A percentile compares a stretch with the other conserved stretches of the same genome.
These are phyloP conservation scores for Mechanitis mazaeus DNA, from an alignment of 2,888 invertebrate species.

Conservation along the genomic window DNA sequence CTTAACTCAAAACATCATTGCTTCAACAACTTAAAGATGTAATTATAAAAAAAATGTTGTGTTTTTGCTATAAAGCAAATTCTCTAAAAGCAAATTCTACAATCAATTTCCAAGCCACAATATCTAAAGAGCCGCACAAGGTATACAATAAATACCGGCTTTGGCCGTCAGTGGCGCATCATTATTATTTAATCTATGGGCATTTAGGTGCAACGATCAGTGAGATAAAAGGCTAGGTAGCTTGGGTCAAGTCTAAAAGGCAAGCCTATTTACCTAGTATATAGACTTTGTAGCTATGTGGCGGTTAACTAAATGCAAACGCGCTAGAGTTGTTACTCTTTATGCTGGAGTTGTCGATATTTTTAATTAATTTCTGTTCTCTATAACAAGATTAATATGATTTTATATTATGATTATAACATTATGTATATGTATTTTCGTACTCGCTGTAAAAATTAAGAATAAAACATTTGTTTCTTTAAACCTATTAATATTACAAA, in stretches of 20 bases:
- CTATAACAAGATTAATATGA: too few species aligned
- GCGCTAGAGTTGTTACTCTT: constrained; percentile 31
- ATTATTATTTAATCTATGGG: constrained; percentile 37
- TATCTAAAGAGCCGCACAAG: constrained; percentile 24
- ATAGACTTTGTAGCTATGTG: constrained; percentile 45
- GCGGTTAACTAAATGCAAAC: constrained; percentile 12
- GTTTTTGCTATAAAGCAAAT: background rate
- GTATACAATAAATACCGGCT: constrained; percentile 29
- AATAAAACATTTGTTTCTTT: too few species aligned
- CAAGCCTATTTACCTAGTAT: constrained; percentile 56
- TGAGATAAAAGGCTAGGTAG: constrained; percentile 38
- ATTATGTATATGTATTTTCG: too few species aligned
- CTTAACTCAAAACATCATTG: too few species aligned
- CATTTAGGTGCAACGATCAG: constrained; percentile 33
- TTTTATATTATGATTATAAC: too few species aligned
- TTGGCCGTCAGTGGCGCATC: constrained; percentile 26
- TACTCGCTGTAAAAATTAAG: too few species aligned
- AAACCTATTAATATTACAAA: too few species aligned
- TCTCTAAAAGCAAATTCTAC: constrained; percentile 15
- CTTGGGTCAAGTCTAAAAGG: constrained; percentile 57
- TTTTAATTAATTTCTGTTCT: too few species aligned
- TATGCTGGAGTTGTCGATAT: too few species aligned
- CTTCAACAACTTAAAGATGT: too few species aligned
- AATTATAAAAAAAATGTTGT: too few species aligned
- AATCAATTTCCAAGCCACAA: constrained; percentile 24